These are phyloP conservation scores for Acanthosepion lycidas DNA, from an alignment of 2,888 invertebrate species.

Conservation along the genomic window DNA sequence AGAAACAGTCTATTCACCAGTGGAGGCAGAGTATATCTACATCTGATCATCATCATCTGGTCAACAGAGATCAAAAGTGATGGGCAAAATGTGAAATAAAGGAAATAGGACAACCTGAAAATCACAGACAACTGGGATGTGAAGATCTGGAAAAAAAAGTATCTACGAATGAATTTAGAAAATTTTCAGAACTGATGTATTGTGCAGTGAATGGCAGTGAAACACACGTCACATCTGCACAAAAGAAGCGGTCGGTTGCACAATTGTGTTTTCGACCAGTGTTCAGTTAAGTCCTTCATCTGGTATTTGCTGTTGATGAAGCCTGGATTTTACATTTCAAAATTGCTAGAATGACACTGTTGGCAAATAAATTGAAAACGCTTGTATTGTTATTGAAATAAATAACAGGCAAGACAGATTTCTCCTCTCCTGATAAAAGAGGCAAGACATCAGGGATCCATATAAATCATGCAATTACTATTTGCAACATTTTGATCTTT, in stretches of 20 bases:
- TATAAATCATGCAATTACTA: neutral
- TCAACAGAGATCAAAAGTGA: neutral
- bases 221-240: neutral
- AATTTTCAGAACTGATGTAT: neutral
- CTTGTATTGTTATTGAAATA: neutral
- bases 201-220: neutral
- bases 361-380: neutral
- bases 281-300: neutral
- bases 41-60: neutral
- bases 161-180: neutral
- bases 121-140: neutral
- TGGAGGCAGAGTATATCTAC: neutral
- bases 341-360: neutral
- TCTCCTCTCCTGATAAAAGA: neutral
- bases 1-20: neutral
- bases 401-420: neutral
- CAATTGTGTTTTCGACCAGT: neutral
- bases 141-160: neutral
- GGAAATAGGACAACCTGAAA: neutral
- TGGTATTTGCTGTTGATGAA: neutral
- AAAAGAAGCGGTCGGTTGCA: neutral
- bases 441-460: neutral
- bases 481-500: neutral
- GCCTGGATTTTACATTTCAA: neutral
- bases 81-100: neutral